Base-by-base conservation (phyloP, 2,797 vertebrate species). In the Enteromius argenteus region DNA sequence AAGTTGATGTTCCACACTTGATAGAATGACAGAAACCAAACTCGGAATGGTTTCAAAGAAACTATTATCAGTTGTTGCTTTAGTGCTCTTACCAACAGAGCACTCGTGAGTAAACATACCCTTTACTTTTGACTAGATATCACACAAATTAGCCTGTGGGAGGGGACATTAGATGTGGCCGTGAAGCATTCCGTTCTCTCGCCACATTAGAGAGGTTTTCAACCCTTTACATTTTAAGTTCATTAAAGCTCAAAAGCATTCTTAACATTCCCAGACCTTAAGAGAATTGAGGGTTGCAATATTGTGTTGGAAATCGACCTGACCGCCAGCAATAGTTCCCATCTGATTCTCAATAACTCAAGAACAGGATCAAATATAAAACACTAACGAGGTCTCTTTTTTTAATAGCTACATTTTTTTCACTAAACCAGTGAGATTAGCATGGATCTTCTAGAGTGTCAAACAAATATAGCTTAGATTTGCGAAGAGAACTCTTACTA, bases 181-280 rank as follows among this genome's bases (percentile, higher is more conserved):
- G 0, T 85, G 81, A 86, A 86, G 79, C 83, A 81, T 87, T 86
- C 87, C 75, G 73, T 49, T 87, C 58, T 30, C 17, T 79, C 66
- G 13, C 87, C 89, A 89, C 89, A 87, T 88, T 84, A 90, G 71
- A 86, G 87, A 71, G 53, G 67, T 80, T 81, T 89, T 85, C 44
- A 85, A 37, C 69, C 79, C 74, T 89, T 89, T 87, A 64, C 69
- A 68, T 89, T 87, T 87, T 78, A 85, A 80, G 81, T 84, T 85
- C 79, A 83, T 86, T 88, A 84, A 15, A 60, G 72, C 79, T 86
- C 56, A 88, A 85, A 87, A 79, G 81, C 87, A 81, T 86, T 84
- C 80, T 86, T 86, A 85, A 81, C 86, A 83, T 89, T 84, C 80
- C 80, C 84, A 84, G 86, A 88, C 53, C 75, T 56, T 27, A 64